Evolutionary conservation across 2,888 invertebrate species (phyloP).

Genomic region (Sinhomidia bicolor): DNA sequence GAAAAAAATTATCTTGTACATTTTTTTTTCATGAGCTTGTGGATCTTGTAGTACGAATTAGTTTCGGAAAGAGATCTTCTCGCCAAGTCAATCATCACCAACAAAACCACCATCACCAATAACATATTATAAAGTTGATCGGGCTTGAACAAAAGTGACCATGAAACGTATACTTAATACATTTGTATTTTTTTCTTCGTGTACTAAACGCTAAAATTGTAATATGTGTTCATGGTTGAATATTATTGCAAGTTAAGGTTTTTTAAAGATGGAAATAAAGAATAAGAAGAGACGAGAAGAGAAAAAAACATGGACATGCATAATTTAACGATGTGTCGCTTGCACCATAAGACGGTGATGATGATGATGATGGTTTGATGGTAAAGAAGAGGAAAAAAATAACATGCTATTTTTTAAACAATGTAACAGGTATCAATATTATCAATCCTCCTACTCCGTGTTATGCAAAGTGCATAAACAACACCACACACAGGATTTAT

Average conservation of each 20-base stretch:
- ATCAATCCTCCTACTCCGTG: slow-evolving; percentile 49
- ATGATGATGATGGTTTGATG: slow-evolving; percentile 30
- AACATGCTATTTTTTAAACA: slow-evolving; percentile 15
- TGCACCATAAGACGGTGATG: neutral
- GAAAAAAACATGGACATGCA: slow-evolving; percentile 59
- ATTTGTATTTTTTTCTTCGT: too few relatives aligned
- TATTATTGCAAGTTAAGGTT: neutral
- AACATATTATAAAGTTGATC: slow-evolving; percentile 35
- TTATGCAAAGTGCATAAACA: slow-evolving; percentile 41
- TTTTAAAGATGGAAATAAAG: too few relatives aligned
- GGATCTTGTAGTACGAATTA: slow-evolving; percentile 54
- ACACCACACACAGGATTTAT: neutral
- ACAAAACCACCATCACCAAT: slow-evolving; percentile 60
- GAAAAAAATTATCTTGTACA: slow-evolving; percentile 7
- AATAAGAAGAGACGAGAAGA: neutral
- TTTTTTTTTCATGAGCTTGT: slow-evolving; percentile 40
- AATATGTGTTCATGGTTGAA: slow-evolving; percentile 2
- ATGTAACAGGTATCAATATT: slow-evolving; percentile 39
- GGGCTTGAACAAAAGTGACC: slow-evolving; percentile 59
- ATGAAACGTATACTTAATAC: slow-evolving; percentile 59
- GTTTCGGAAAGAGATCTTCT: slow-evolving; percentile 58
- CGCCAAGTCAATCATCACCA: slow-evolving; percentile 68
- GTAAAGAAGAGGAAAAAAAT: slow-evolving; percentile 13
- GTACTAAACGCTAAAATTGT: neutral
- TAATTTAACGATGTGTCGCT: slow-evolving; percentile 66